These are phyloP conservation scores for Lycia hirtaria DNA, from an alignment of 2,888 invertebrate genomes.

Conservation along the genomic window DNA sequence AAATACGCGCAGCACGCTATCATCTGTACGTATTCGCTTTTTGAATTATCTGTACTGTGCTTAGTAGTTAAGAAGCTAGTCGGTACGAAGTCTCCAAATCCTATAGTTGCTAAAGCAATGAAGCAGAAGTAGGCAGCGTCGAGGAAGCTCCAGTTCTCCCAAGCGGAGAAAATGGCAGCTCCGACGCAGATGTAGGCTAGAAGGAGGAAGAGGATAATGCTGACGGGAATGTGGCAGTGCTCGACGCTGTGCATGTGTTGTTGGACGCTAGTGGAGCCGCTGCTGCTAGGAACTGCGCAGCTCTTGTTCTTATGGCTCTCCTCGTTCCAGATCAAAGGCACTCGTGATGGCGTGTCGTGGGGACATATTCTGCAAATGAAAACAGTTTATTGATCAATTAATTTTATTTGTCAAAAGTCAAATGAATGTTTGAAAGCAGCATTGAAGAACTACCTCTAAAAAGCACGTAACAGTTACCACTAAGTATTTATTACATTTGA, in stretches of 20 bases:
- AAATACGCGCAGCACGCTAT: constrained; percentile 93
- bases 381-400: constrained; percentile 7
- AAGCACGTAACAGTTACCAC: too few species aligned
- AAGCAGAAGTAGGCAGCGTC: constrained; percentile 95
- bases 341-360: constrained; percentile 91
- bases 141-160: constrained; percentile 92
- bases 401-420: background rate
- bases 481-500: too few species aligned
- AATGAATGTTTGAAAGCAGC: background rate
- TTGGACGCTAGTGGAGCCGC: constrained; percentile 65
- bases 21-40: constrained; percentile 88
- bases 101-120: constrained; percentile 93
- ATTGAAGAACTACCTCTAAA: too few species aligned
- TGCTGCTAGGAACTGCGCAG: constrained; percentile 72
- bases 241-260: constrained; percentile 67
- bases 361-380: constrained; percentile 79
- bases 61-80: constrained; percentile 80
- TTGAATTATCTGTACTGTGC: constrained; percentile 71
- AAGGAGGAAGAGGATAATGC: constrained; percentile 88
- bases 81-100: constrained; percentile 91
- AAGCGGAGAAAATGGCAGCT: constrained; percentile 91
- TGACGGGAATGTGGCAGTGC: constrained; percentile 76
- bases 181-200: constrained; percentile 91
- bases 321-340: constrained; percentile 89
- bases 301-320: constrained; percentile 69